Evolutionary conservation across 2,113 vertebrate species (phyloP).

Genomic region (Pardalotus punctatus): DNA sequence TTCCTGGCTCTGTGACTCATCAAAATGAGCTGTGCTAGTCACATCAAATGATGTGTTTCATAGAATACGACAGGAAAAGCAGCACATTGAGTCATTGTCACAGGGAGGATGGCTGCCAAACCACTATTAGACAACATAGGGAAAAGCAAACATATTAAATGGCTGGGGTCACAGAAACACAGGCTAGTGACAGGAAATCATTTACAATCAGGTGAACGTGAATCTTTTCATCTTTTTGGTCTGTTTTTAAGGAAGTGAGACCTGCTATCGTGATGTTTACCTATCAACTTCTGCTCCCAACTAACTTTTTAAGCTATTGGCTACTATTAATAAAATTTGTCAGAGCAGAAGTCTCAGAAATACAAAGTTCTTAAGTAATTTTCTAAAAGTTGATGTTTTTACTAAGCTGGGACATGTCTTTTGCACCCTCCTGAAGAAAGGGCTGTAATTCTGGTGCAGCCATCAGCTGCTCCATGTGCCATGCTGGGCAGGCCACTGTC

Average conservation of each 20-base stretch:
- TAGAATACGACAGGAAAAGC: conserved; percentile 20
- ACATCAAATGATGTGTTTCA: neutral
- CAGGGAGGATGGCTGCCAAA: neutral
- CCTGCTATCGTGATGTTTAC: neutral
- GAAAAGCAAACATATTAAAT: neutral
- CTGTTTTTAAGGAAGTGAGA: neutral
- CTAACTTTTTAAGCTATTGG: neutral
- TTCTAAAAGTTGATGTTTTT: neutral
- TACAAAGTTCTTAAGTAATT: neutral
- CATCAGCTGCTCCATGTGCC: rapidly evolving
- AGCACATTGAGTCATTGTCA: conserved; percentile 16
- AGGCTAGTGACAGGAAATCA: neutral
- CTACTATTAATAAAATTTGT: neutral
- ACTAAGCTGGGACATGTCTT: neutral
- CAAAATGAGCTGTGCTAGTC: conserved; percentile 38
- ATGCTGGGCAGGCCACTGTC: neutral
- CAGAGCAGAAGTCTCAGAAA: neutral
- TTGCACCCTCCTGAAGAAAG: neutral
- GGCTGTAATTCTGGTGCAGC: neutral
- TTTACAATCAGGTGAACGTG: neutral
- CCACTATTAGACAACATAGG: neutral
- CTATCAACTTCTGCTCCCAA: neutral
- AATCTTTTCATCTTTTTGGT: neutral
- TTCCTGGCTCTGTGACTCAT: conserved; percentile 41
- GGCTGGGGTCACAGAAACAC: conserved; percentile 2